Evolutionary conservation across 2,797 vertebrate genomes (phyloP).

Genomic region (Ceyx erithaca): DNA sequence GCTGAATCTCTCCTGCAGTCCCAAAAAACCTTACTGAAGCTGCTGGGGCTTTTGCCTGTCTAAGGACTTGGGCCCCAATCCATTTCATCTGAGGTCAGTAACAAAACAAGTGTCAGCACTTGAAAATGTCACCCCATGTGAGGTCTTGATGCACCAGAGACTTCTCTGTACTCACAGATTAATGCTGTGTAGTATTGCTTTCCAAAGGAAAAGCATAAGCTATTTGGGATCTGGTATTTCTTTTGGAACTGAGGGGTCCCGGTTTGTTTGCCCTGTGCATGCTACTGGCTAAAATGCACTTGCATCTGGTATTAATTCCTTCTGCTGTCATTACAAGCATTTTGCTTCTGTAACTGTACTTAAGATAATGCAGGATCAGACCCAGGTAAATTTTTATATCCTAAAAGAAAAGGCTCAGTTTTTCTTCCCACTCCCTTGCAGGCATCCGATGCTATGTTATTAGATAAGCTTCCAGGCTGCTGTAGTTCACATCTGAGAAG

Average conservation of each 20-base stretch:
- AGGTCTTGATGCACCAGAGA: not conserved
- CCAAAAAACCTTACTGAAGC: not conserved
- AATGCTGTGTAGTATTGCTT: not conserved
- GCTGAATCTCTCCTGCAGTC: conserved; percentile 10
- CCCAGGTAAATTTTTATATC: not conserved
- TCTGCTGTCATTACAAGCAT: not conserved
- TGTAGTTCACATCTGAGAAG: not conserved
- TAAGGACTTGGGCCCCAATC: not conserved
- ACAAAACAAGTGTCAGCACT: not conserved
- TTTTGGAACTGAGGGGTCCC: not conserved
- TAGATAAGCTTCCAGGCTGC: not conserved
- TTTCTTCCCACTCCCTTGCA: not conserved
- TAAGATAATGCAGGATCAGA: not conserved
- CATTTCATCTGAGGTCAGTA: not conserved
- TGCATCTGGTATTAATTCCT: not conserved
- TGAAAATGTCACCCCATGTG: not conserved
- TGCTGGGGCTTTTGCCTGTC: conserved; percentile 1
- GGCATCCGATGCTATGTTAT: not conserved
- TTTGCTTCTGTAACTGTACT: not conserved
- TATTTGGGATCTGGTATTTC: not conserved
- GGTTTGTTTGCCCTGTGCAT: not conserved
- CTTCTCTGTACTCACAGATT: not conserved
- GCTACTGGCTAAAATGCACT: not conserved
- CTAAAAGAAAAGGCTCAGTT: not conserved
- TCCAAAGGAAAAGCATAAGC: not conserved